phyloP scores from a whole-genome alignment of 2,888 invertebrate species.

The Adelognathus sp. region DNA sequence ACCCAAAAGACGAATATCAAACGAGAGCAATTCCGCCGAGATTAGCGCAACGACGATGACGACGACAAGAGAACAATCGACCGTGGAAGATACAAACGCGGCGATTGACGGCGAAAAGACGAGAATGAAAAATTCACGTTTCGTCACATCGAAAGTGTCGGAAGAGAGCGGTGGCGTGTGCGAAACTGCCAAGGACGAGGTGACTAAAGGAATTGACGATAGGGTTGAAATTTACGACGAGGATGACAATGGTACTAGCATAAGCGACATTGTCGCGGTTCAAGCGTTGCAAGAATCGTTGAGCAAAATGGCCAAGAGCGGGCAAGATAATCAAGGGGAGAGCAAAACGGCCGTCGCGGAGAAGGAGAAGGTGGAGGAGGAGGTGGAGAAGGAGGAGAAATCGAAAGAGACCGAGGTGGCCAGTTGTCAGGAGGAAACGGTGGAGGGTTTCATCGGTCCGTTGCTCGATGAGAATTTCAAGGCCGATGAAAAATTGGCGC shows the following conservation, averaged over 20 bases:
- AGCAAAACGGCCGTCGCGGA: slow-evolving; percentile 13
- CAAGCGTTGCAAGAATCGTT: slow-evolving; percentile 79
- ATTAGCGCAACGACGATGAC: too few relatives aligned
- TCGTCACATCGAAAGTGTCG: slow-evolving; percentile 76
- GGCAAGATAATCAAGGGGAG: not conserved
- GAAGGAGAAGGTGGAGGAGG: slow-evolving; percentile 62
- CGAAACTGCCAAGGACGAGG: slow-evolving; percentile 63
- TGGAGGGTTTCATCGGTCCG: slow-evolving; percentile 79
- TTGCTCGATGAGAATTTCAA: slow-evolving; percentile 79
- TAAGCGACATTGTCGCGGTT: slow-evolving; percentile 79
- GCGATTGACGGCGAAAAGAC: too few relatives aligned
- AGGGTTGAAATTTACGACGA: slow-evolving; percentile 75
- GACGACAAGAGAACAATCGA: too few relatives aligned
- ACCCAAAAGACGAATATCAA: slow-evolving; percentile 55
- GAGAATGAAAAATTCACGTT: slow-evolving; percentile 73
- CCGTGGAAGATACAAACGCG: too few relatives aligned
- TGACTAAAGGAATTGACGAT: slow-evolving; percentile 55
- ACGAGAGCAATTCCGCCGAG: slow-evolving; percentile 42
- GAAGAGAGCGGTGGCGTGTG: slow-evolving; percentile 69
- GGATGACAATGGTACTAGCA: slow-evolving; percentile 78
- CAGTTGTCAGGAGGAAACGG: slow-evolving; percentile 72
- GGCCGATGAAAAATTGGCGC: slow-evolving; percentile 76
- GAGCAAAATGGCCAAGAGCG: slow-evolving; percentile 75
- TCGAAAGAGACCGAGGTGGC: slow-evolving; percentile 45
- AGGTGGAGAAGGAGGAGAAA: slow-evolving; percentile 42